Evolutionary conservation across 2,797 vertebrate species (phyloP), one percentile per base, ranked within the genome.

Genomic region (Enteromius treurensis): DNA sequence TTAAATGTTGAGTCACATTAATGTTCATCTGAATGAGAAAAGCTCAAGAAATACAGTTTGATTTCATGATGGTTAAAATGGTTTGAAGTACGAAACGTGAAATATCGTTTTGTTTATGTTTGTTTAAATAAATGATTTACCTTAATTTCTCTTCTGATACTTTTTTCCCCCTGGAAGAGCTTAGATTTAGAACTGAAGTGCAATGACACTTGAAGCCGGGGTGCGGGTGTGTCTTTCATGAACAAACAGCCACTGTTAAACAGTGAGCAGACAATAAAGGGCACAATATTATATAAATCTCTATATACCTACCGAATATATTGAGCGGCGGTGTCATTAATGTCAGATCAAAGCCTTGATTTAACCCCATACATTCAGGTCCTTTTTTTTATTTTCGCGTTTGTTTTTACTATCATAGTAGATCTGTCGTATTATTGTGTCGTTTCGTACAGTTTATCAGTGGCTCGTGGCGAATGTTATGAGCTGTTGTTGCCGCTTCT

Each of bases 401-500:
- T 58, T 1, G 10, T 23, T 5, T 53, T 21, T 19, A 26, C 13
- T 13, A 13, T 26, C 37, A 37, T 5, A 60, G 2, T 23, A 26
- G 55, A 13, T 13, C 1, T 26, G 4, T 1, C 5, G 55, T 60
- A 13, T 51, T 23, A 8, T 10, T 42, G 37, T 37, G 37, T 26
- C 26, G 26, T 26, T 26, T 42, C 40, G 9, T 42, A 40, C 37
- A 40, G 37, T 40, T 5, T 40, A 40, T 40, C 37, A 40, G 37
- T 5, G 3, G 37, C 34, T 64, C 67, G 45, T 65, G 8, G 19
- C 9, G 21, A 49, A 42, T 14, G 17, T 81, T 73, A 85, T 70
- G 17, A 58, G 26, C 49, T 42, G 19, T 32, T 4, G 26, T 74
- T 47, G 49, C 78, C 64, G 62, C 65, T 62, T 58, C 71, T 81